phyloP scores from a whole-genome alignment of 2,797 vertebrate genomes.

The Centropyge bicolor region DNA sequence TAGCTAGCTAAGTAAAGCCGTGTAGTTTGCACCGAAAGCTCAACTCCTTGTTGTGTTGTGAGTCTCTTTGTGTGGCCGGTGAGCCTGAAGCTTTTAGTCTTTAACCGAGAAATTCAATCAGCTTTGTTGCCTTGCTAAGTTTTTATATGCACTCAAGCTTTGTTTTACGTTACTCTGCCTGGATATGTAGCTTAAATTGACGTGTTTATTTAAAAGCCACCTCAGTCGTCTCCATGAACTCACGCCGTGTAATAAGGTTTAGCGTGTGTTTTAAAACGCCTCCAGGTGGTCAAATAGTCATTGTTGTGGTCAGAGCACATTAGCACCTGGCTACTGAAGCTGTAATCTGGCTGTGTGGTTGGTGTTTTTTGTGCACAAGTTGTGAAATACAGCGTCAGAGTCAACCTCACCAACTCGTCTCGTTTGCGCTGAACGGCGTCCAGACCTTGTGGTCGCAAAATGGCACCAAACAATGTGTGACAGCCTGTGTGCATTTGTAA shows the following conservation, averaged over 20 bases:
- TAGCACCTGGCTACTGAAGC: background rate
- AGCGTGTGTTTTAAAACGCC: constrained; percentile 24
- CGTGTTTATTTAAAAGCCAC: background rate
- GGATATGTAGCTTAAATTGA: too few relatives aligned
- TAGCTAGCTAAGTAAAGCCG: constrained; percentile 18
- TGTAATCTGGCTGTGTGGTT: constrained; percentile 6
- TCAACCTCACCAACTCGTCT: constrained; percentile 39
- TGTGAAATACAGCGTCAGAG: constrained; percentile 54
- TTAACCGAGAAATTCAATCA: constrained; percentile 18
- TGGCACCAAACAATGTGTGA: constrained; percentile 57
- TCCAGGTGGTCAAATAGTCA: background rate
- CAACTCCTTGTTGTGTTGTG: constrained; percentile 65
- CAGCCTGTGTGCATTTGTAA: constrained; percentile 29
- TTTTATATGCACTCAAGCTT: background rate
- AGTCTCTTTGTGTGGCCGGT: constrained; percentile 75
- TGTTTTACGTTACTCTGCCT: background rate
- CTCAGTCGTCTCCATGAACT: background rate
- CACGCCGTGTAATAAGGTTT: constrained; percentile 3
- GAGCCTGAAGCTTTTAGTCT: constrained; percentile 40
- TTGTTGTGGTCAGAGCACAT: constrained; percentile 7
- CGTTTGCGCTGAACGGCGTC: constrained; percentile 40
- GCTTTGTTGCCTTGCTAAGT: constrained; percentile 37
- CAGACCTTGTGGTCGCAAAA: constrained; percentile 62
- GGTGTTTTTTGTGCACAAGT: constrained; percentile 34
- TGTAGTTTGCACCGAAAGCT: constrained; percentile 63